Evolutionary conservation across 2,797 vertebrate genomes (phyloP).

Genomic region (Pangasius sanitwongsei): DNA sequence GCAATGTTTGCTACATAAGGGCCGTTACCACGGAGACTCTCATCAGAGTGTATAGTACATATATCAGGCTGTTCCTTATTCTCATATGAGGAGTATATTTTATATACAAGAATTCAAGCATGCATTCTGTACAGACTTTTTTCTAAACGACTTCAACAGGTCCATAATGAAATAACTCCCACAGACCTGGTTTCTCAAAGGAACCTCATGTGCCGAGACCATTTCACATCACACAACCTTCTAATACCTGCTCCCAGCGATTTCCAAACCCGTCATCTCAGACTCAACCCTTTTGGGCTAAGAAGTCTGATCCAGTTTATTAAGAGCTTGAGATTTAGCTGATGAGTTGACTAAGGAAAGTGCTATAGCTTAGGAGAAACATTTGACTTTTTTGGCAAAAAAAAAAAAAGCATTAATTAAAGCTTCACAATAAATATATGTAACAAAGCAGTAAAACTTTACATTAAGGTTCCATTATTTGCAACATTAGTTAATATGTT

Average conservation of each 20-base stretch:
- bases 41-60: neutral
- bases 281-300: neutral
- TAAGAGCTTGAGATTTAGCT: neutral
- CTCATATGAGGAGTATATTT: constrained; percentile 17
- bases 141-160: constrained; percentile 5
- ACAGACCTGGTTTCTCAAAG: constrained; percentile 11
- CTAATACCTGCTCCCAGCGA: neutral
- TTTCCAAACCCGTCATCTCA: neutral
- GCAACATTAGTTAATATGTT: neutral
- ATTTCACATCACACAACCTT: neutral
- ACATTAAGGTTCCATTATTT: neutral
- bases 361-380: neutral
- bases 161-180: neutral
- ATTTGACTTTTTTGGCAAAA: neutral
- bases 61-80: neutral
- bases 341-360: neutral
- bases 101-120: neutral
- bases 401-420: neutral
- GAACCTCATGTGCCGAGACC: neutral
- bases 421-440: neutral
- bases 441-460: neutral
- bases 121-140: constrained; percentile 1
- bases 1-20: neutral
- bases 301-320: neutral
- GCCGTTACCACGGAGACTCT: neutral